Conservation (phyloP, 2,888 invertebrate species). For the Gastracanthus pulcherrimus region DNA sequence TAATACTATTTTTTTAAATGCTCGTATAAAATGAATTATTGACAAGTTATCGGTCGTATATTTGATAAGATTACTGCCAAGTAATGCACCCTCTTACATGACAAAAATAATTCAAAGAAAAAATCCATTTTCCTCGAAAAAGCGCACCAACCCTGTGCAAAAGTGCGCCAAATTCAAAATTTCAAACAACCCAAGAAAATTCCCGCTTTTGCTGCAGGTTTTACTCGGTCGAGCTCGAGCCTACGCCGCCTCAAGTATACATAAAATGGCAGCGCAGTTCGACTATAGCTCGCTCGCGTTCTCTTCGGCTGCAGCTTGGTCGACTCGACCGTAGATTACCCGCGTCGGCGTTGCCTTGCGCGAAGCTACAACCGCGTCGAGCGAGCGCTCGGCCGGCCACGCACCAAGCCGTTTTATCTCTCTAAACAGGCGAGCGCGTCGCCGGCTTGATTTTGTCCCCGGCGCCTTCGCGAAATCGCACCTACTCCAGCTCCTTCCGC, state of each 20-base stretch:
- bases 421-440: slow-evolving; percentile 5
- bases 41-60: background rate
- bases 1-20: background rate
- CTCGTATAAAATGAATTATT: background rate
- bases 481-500: background rate
- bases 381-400: background rate
- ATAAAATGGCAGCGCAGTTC: background rate
- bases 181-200: background rate
- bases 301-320: background rate
- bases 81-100: no score
- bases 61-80: background rate
- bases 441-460: slow-evolving; percentile 10
- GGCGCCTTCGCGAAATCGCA: background rate
- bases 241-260: background rate
- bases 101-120: no score
- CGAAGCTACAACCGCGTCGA: background rate
- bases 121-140: background rate
- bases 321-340: slow-evolving; percentile 11
- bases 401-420: slow-evolving; percentile 58
- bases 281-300: background rate
- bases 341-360: slow-evolving; percentile 6
- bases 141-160: no score
- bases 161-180: no score
- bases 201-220: background rate
- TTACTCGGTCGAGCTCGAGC: background rate